Conservation (phyloP, 1,140 invertebrate species). For the Drosophila pseudoananassae region DNA sequence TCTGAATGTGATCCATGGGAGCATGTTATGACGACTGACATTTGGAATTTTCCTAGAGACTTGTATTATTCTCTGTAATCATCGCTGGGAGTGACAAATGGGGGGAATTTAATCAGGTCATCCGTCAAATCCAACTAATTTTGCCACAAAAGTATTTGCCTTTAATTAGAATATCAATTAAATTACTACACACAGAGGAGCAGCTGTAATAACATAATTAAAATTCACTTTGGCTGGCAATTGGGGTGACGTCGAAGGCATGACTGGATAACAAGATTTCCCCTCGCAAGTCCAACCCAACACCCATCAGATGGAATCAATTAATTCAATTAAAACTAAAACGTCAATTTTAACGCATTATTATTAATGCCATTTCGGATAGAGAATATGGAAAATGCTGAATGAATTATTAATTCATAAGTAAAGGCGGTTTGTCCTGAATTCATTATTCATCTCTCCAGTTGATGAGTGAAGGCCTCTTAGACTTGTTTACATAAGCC, state of each 20-base stretch:
- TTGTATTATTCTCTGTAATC: conserved; percentile 30
- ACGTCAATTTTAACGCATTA: conserved; percentile 38
- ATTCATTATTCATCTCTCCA: background rate
- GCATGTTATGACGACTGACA: background rate
- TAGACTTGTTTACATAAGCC: conserved; percentile 14
- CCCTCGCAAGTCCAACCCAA: background rate
- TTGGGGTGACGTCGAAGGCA: conserved; percentile 23
- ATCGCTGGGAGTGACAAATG: conserved; percentile 21
- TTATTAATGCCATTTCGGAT: conserved; percentile 45
- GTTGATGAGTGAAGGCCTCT: no score
- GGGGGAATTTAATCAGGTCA: conserved; percentile 9
- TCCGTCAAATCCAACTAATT: conserved; percentile 14
- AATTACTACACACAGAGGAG: conserved; percentile 9
- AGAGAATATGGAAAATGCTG: conserved; percentile 5
- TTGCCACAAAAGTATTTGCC: conserved; percentile 43
- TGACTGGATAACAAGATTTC: background rate
- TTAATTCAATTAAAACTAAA: conserved; percentile 63
- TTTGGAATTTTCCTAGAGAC: background rate
- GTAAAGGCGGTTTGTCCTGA: background rate
- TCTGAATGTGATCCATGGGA: background rate
- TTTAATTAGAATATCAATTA: conserved; percentile 76
- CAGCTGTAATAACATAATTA: conserved; percentile 74
- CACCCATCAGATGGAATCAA: conserved; percentile 16
- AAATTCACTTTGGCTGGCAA: conserved; percentile 48
- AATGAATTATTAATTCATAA: background rate